These are phyloP conservation scores for Aplocera efformata DNA, from an alignment of 2,888 invertebrate species.

Conservation along the genomic window DNA sequence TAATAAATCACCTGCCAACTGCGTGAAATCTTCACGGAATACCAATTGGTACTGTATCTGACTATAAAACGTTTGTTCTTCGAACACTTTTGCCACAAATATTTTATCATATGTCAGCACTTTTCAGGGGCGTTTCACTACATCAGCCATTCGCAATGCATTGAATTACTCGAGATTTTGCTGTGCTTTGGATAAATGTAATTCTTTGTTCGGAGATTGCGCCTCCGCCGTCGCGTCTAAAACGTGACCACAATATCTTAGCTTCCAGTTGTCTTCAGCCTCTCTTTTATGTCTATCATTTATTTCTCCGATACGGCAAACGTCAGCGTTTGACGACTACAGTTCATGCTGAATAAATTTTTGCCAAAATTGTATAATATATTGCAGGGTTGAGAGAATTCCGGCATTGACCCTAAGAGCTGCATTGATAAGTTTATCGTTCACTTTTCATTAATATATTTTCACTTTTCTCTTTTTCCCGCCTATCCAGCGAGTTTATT, in stretches of 20 bases:
- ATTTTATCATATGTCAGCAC: conserved; percentile 27
- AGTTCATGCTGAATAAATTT: conserved; percentile 75
- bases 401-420: too few relatives aligned
- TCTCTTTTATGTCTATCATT: conserved; percentile 70
- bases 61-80: conserved; percentile 17
- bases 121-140: conserved; percentile 23
- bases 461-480: conserved; percentile 43
- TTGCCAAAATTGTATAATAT: conserved; percentile 69
- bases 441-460: conserved; percentile 57
- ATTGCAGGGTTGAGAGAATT: conserved; percentile 71
- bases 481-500: conserved; percentile 31
- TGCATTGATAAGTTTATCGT: conserved; percentile 61
- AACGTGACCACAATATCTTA: conserved; percentile 74
- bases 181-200: conserved; percentile 73
- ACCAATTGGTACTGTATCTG: conserved; percentile 28
- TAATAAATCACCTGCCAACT: conserved; percentile 41
- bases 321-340: conserved; percentile 77
- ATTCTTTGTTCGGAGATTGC: conserved; percentile 75
- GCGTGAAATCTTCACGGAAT: conserved; percentile 32
- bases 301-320: conserved; percentile 68
- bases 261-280: conserved; percentile 57
- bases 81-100: conserved; percentile 21
- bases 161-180: conserved; percentile 73
- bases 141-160: conserved; percentile 48
- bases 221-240: conserved; percentile 56